Conservation (phyloP, 2,113 vertebrate species). For the Seriola rivoliana region DNA sequence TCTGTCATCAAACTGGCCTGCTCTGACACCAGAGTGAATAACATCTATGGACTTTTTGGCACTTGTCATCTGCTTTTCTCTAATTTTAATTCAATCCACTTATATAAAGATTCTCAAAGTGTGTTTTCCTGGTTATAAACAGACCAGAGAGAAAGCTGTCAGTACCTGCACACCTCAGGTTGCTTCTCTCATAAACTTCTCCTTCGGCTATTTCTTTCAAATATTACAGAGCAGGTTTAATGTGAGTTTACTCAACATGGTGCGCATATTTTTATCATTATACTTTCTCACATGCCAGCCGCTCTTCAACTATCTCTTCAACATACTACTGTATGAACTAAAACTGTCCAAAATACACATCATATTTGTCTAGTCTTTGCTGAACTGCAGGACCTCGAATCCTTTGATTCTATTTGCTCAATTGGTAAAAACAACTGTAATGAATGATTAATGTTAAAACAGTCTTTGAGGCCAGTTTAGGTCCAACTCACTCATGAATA, state of each 20-base stretch:
- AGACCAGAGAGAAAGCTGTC: constrained; percentile 46
- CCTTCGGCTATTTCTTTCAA: neutral
- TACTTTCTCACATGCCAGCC: constrained; percentile 32
- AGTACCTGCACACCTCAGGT: constrained; percentile 60
- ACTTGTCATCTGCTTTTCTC: neutral
- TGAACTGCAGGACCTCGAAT: neutral
- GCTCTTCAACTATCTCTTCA: constrained; percentile 12
- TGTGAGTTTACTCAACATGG: fast-evolving
- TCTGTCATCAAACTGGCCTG: constrained; percentile 71
- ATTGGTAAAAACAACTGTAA: too few species aligned
- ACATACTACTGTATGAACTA: constrained; percentile 37
- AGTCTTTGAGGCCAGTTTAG: too few species aligned
- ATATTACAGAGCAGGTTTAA: constrained; percentile 6
- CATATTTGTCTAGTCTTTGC: neutral
- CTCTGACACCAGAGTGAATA: constrained; percentile 50
- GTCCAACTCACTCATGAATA: too few species aligned
- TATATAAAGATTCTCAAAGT: constrained; percentile 11
- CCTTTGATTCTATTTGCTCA: too few species aligned
- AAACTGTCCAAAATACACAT: constrained; percentile 3
- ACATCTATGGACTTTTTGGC: constrained; percentile 39
- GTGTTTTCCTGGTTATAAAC: constrained; percentile 7
- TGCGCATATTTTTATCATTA: neutral
- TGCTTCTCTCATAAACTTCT: constrained; percentile 1
- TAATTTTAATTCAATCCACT: neutral
- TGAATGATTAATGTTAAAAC: too few species aligned